phyloP scores from a whole-genome alignment of 2,888 invertebrate species.

The Plemyria rubiginata region DNA sequence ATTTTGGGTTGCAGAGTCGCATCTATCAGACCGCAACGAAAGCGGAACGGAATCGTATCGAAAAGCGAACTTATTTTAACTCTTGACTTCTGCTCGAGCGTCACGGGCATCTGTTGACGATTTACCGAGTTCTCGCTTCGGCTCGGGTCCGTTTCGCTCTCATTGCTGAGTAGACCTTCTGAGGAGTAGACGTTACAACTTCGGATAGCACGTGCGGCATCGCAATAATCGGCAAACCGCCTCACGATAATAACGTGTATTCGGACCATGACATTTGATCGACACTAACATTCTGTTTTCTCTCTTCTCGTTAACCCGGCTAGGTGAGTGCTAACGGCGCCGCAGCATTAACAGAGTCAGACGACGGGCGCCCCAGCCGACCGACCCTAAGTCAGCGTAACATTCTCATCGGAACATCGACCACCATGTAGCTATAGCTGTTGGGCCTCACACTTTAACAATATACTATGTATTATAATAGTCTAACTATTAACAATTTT shows the following conservation, averaged over 20 bases:
- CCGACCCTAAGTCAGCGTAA: slow-evolving; percentile 74
- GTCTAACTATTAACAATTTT: slow-evolving; percentile 85
- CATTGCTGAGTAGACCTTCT: slow-evolving; percentile 2
- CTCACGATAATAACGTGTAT: slow-evolving; percentile 76
- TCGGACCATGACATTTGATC: slow-evolving; percentile 83
- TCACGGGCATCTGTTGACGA: not conserved
- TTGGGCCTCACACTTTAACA: slow-evolving; percentile 85
- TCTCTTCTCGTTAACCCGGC: slow-evolving; percentile 89
- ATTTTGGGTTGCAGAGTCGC: slow-evolving; percentile 15
- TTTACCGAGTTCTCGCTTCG: slow-evolving; percentile 3
- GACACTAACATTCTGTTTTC: slow-evolving; percentile 89
- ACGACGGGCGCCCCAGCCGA: slow-evolving; percentile 67
- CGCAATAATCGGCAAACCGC: slow-evolving; percentile 64
- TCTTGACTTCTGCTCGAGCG: slow-evolving; percentile 6
- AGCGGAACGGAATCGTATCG: slow-evolving; percentile 14
- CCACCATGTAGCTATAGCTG: slow-evolving; percentile 83
- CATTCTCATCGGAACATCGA: slow-evolving; percentile 82
- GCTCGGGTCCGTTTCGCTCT: slow-evolving; percentile 11
- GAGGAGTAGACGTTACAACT: not conserved
- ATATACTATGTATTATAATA: slow-evolving; percentile 83
- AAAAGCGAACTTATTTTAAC: slow-evolving; percentile 10
- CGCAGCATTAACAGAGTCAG: slow-evolving; percentile 77
- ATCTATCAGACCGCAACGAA: slow-evolving; percentile 13
- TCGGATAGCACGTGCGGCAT: slow-evolving; percentile 47
- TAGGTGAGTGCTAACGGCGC: slow-evolving; percentile 92